A percentile compares a stretch with the other conserved stretches of the same genome.
These are phyloP conservation scores for Corythaeola cristata DNA, from an alignment of 2,113 vertebrate genomes.

Conservation along the genomic window DNA sequence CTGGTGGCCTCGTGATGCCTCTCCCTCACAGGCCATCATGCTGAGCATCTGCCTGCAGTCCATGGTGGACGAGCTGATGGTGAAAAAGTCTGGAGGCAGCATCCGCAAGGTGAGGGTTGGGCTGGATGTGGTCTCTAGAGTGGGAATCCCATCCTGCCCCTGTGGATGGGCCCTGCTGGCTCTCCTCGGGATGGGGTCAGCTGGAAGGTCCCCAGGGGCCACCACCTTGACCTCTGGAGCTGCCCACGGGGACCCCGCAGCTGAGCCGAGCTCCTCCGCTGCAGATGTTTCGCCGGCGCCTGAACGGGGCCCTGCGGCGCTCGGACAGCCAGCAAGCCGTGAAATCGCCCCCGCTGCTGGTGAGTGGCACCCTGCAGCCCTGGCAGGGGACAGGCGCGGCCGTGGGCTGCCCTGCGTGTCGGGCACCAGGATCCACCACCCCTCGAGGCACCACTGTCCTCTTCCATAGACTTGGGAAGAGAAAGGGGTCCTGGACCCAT, in stretches of 20 bases:
- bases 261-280: background rate
- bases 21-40: constrained; percentile 91
- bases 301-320: constrained; percentile 83
- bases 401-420: accelerated
- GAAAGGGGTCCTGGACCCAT: background rate
- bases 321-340: constrained; percentile 94
- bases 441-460: background rate
- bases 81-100: constrained; percentile 97
- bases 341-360: constrained; percentile 93
- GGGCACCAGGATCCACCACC: background rate
- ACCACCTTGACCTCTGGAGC: background rate
- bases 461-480: background rate
- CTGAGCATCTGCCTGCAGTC: constrained; percentile 99
- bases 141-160: background rate
- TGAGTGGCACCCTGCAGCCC: constrained; percentile 62
- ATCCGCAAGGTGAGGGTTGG: constrained; percentile 89
- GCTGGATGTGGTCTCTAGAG: background rate
- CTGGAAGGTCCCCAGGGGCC: background rate
- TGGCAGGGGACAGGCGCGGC: accelerated
- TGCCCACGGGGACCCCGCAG: background rate
- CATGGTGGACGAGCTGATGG: constrained; percentile 99
- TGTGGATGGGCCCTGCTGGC: too few relatives aligned
- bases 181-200: background rate
- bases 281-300: constrained; percentile 89
- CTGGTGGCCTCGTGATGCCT: accelerated